Base-by-base conservation (phyloP, 2,113 vertebrate genomes). In the Hippocampus guttulatus region DNA sequence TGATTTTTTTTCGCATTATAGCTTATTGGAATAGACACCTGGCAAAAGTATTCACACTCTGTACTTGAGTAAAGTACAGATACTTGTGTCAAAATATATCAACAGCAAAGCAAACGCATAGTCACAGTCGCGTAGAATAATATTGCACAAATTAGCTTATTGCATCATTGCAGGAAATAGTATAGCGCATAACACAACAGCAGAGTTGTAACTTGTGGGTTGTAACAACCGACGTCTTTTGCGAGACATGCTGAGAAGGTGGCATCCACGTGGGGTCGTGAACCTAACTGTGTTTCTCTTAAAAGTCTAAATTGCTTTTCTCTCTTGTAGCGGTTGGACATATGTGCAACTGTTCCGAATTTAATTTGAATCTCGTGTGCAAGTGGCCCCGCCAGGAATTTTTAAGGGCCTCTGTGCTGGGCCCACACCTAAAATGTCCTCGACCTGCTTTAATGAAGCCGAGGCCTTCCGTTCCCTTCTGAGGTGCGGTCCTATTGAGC, bases 371-470 rank as follows among this genome's bases (percentile, higher is more conserved):
- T 64, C n/a, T 11, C 30, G 40, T 60, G 74, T 61, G 45, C 43
- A 7, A 18, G 64, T 60, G 72, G 69, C 64, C 65, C 81, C 80
- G 4, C 75, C 64, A 77, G 82, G 75, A 85, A 45, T 72, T 74
- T 88, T 88, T 87, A 76, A 82, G 80, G 76, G 75, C 66, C 55
- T 58, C 67, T 18, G 63, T 69, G 75, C 72, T 40, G 58, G 51
- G 63, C 77, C 40, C 71, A 78, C 64, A 79, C 60, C 74, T 71
- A 73, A 85, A 85, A 83, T 15, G 43, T 83, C 83, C 80, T 81
- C 64, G 15, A 76, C 75, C 64, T 51, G 23, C 40, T 82, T 77
- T 88, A 90, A 90, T 89, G 85, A 91, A 89, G 79, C 75, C 12
- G 71, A 75, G 76, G 80, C 81, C 68, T 66, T 9, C 41, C 64